Evolutionary conservation across 2,797 vertebrate genomes (phyloP).

Genomic region (Carcharodon carcharias): DNA sequence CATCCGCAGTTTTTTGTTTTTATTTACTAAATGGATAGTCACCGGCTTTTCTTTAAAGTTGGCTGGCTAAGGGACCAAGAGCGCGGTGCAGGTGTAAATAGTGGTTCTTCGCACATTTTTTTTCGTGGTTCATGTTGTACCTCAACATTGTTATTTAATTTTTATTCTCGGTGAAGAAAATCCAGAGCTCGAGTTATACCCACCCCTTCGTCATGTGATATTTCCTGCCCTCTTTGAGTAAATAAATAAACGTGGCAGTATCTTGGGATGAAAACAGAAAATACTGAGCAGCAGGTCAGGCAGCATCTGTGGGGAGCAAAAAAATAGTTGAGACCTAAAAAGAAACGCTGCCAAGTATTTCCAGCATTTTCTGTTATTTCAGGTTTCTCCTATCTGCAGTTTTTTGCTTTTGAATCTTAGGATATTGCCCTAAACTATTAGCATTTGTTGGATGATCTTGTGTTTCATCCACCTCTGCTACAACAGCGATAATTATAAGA

Average conservation of each 20-base stretch:
- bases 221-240: neutral
- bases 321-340: no score
- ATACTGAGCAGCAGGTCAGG: no score
- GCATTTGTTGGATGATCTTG: neutral
- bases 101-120: no score
- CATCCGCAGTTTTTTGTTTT: no score
- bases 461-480: no score
- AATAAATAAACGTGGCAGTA: neutral
- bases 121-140: neutral
- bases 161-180: neutral
- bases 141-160: neutral
- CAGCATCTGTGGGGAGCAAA: no score
- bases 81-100: neutral
- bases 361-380: no score
- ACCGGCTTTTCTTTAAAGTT: neutral
- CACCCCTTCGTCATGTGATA: neutral
- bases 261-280: neutral
- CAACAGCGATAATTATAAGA: no score
- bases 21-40: no score
- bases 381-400: no score
- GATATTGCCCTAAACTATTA: neutral
- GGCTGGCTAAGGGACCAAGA: neutral
- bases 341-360: no score
- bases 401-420: neutral
- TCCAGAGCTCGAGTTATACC: neutral